Conservation (phyloP, 2,888 invertebrate genomes). For the Heliconius ismenius region DNA sequence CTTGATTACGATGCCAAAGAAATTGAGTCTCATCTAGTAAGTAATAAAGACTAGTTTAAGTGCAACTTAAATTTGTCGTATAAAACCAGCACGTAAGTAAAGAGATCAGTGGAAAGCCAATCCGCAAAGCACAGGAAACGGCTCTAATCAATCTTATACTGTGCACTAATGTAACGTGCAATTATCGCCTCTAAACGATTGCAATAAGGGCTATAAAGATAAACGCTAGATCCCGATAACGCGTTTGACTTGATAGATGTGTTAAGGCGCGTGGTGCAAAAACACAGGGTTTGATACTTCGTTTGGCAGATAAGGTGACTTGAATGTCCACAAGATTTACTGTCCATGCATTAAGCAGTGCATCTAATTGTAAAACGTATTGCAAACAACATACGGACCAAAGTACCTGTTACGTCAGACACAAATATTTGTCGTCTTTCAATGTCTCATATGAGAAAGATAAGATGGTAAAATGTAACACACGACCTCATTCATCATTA, state of each 20-base stretch:
- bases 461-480: constrained; percentile 1
- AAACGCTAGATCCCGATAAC: constrained; percentile 36
- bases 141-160: constrained; percentile 55
- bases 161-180: constrained; percentile 39
- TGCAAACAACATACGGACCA: neutral
- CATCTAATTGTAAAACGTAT: constrained; percentile 13
- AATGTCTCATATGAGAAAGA: neutral
- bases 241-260: constrained; percentile 38
- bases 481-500: constrained; percentile 4
- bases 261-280: constrained; percentile 43
- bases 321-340: constrained; percentile 31
- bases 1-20: constrained; percentile 8
- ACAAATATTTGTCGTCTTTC: neutral
- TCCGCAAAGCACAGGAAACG: constrained; percentile 55
- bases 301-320: constrained; percentile 36
- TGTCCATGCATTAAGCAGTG: neutral
- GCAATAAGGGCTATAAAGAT: constrained; percentile 44
- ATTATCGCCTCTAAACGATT: constrained; percentile 45
- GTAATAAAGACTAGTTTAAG: constrained; percentile 32
- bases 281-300: constrained; percentile 39
- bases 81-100: constrained; percentile 54
- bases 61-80: constrained; percentile 41
- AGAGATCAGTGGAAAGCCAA: constrained; percentile 58
- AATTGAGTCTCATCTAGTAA: constrained; percentile 37
- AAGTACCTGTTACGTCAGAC: neutral